A percentile compares a stretch with the other conserved stretches of the same genome.
These are phyloP conservation scores for Orgyia antiqua DNA, from an alignment of 2,888 invertebrate genomes.

Conservation along the genomic window DNA sequence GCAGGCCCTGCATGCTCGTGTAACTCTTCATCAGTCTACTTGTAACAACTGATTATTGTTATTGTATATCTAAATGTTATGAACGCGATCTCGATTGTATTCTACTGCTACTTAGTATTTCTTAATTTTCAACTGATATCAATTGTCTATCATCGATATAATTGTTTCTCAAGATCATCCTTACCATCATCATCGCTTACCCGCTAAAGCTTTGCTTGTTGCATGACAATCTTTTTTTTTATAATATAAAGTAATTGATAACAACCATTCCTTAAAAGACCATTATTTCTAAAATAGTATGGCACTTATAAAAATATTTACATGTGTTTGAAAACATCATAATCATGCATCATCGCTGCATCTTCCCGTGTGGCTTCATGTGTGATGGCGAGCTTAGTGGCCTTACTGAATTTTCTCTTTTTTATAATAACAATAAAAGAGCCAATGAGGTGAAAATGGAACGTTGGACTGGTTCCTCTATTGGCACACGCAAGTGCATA, in stretches of 20 bases:
- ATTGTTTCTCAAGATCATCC: conserved; percentile 22
- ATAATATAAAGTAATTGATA: conserved; percentile 32
- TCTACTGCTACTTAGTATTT: conserved; percentile 3
- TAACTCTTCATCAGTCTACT: conserved; percentile 16
- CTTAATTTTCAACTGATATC: conserved; percentile 10
- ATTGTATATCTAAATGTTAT: conserved; percentile 9
- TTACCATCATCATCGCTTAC: conserved; percentile 24
- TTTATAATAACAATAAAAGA: conserved; percentile 53
- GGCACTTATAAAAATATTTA: conserved; percentile 63
- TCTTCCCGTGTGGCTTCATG: conserved; percentile 71
- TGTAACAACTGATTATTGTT: not conserved
- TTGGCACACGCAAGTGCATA: conserved; percentile 77
- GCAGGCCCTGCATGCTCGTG: conserved; percentile 26
- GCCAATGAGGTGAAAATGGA: conserved; percentile 61
- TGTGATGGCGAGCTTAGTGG: conserved; percentile 70
- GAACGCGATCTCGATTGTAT: conserved; percentile 11
- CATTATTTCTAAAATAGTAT: conserved; percentile 65
- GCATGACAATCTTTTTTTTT: conserved; percentile 52
- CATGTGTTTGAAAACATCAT: conserved; percentile 50
- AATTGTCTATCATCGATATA: conserved; percentile 20
- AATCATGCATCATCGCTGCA: conserved; percentile 61
- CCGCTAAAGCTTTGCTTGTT: conserved; percentile 51
- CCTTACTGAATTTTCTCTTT: conserved; percentile 75
- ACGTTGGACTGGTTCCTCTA: conserved; percentile 70
- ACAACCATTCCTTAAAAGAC: conserved; percentile 45